Conservation (phyloP, 1,140 invertebrate species). For the Agraylea sexmaculata region DNA sequence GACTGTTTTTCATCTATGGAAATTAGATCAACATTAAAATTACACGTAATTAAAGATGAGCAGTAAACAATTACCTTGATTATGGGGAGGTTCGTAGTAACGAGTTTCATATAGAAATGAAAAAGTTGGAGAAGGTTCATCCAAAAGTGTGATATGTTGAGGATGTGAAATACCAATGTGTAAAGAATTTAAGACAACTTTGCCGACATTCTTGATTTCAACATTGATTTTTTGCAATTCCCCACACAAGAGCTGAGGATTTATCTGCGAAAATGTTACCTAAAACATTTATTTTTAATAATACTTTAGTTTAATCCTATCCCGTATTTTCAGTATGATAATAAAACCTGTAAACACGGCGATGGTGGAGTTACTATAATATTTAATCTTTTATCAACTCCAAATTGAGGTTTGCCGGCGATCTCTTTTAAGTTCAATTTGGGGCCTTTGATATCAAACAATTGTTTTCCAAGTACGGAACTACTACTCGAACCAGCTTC, state of each 20-base stretch:
- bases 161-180: slow-evolving; percentile 56
- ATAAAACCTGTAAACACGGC: slow-evolving; percentile 66
- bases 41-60: background rate
- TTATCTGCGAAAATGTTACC: slow-evolving; percentile 56
- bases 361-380: slow-evolving; percentile 54
- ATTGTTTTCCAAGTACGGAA: slow-evolving; percentile 47
- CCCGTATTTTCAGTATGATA: background rate
- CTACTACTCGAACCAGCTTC: slow-evolving; percentile 26
- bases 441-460: slow-evolving; percentile 42
- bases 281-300: slow-evolving; percentile 16
- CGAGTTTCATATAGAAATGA: slow-evolving; percentile 29
- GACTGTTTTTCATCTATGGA: slow-evolving; percentile 22
- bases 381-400: slow-evolving; percentile 46
- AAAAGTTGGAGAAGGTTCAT: slow-evolving; percentile 25
- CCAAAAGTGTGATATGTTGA: slow-evolving; percentile 47
- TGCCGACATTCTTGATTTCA: slow-evolving; percentile 57
- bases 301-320: background rate
- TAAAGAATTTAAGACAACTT: slow-evolving; percentile 50
- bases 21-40: slow-evolving; percentile 7
- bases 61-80: slow-evolving; percentile 20
- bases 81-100: slow-evolving; percentile 6
- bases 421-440: slow-evolving; percentile 35
- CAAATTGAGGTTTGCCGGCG: slow-evolving; percentile 32
- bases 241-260: slow-evolving; percentile 54
- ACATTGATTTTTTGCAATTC: slow-evolving; percentile 58